A percentile compares a stretch with the other conserved stretches of the same genome.
These are phyloP conservation scores for Dynastes maya DNA, from an alignment of 2,888 invertebrate genomes.

Conservation along the genomic window DNA sequence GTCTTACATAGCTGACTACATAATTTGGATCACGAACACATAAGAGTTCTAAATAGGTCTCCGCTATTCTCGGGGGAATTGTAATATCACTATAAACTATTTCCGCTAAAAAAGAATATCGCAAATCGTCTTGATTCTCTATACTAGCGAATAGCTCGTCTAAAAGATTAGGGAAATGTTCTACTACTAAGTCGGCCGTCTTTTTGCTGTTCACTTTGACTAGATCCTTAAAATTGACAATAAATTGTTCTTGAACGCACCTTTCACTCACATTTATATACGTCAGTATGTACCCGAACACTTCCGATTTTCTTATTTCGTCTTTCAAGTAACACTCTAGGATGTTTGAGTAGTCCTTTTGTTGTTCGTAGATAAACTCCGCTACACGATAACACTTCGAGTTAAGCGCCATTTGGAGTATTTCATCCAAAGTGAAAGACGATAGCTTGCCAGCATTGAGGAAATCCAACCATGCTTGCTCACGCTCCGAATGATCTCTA, in stretches of 20 bases:
- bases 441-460: slow-evolving; percentile 76
- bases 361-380: slow-evolving; percentile 79
- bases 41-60: slow-evolving; percentile 77
- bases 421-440: slow-evolving; percentile 74
- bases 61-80: slow-evolving; percentile 72
- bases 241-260: slow-evolving; percentile 70
- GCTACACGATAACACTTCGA: slow-evolving; percentile 82
- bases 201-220: slow-evolving; percentile 76
- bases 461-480: slow-evolving; percentile 82
- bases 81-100: slow-evolving; percentile 69
- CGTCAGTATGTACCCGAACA: slow-evolving; percentile 75
- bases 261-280: slow-evolving; percentile 69
- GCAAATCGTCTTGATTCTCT: slow-evolving; percentile 67
- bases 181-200: slow-evolving; percentile 77
- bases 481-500: slow-evolving; percentile 78
- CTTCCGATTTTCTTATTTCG: slow-evolving; percentile 75
- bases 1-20: slow-evolving; percentile 73
- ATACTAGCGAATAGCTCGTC: slow-evolving; percentile 71
- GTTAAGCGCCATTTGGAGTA: slow-evolving; percentile 76
- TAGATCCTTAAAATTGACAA: slow-evolving; percentile 71
- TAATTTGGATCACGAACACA: slow-evolving; percentile 73
- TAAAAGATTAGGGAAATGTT: slow-evolving; percentile 72
- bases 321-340: slow-evolving; percentile 80
- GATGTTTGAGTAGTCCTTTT: slow-evolving; percentile 76
- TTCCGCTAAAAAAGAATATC: slow-evolving; percentile 76